Percentiles rank a stretch among this genome's conserved stretches.
Evolutionary conservation across 2,113 vertebrate genomes (phyloP).

Genomic region (Agapornis roseicollis): DNA sequence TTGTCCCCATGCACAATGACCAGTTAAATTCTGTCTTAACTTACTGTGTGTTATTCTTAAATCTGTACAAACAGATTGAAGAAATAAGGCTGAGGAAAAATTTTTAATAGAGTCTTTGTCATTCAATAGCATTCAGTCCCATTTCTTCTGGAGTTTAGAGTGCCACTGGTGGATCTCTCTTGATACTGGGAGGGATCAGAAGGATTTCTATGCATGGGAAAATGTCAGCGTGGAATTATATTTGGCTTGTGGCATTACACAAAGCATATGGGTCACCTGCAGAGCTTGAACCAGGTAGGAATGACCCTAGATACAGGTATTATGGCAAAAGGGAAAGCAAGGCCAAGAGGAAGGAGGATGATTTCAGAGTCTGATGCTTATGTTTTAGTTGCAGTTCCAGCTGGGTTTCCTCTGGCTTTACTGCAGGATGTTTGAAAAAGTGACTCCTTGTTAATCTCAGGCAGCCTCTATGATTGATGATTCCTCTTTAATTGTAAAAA

Average conservation of each 20-base stretch:
- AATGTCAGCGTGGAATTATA: neutral
- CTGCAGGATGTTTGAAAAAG: constrained; percentile 79
- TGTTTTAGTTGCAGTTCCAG: constrained; percentile 69
- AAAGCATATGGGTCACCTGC: constrained; percentile 26
- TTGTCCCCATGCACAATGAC: neutral
- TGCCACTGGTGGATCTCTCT: neutral
- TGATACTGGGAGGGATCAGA: constrained; percentile 2
- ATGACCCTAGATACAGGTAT: neutral
- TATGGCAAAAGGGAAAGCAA: neutral
- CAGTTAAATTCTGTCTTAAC: neutral
- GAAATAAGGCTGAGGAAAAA: neutral
- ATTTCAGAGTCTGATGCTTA: constrained; percentile 58
- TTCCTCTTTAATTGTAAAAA: constrained; percentile 71
- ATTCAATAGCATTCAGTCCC: constrained; percentile 1
- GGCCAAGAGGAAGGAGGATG: neutral
- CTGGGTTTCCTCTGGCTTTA: constrained; percentile 77
- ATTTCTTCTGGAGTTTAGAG: neutral
- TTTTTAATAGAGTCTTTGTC: neutral
- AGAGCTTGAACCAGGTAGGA: constrained; percentile 36
- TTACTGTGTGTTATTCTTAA: neutral
- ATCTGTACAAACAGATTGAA: neutral
- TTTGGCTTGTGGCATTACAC: constrained; percentile 36
- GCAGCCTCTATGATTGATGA: constrained; percentile 74
- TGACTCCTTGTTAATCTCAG: constrained; percentile 73
- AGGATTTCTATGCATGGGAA: constrained; percentile 29